Conservation (phyloP, 92 coral and sea anemone genomes). For the Epizoanthus scotinus region DNA sequence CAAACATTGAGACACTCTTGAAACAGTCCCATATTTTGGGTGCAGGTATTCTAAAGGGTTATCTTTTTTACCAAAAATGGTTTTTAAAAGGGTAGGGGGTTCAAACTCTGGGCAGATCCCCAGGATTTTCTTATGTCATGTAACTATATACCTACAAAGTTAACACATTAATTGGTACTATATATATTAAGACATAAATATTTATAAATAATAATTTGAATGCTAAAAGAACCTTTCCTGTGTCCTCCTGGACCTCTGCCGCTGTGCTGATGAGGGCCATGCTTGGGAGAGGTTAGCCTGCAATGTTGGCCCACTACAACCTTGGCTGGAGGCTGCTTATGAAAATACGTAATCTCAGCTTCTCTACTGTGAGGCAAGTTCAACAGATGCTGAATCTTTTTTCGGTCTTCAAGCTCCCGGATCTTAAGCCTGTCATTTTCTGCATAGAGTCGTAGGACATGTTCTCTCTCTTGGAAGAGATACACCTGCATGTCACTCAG, state of each 20-base stretch:
- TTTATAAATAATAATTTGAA: neutral
- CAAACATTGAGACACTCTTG: too few relatives aligned
- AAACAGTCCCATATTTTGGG: too few relatives aligned
- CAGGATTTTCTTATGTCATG: too few relatives aligned
- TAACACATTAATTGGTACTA: neutral
- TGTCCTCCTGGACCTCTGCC: constrained; percentile 99
- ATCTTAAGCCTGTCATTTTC: constrained; percentile 96
- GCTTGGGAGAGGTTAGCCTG: constrained; percentile 30
- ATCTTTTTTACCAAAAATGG: too few relatives aligned
- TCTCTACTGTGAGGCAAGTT: constrained; percentile 76
- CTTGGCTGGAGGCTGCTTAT: constrained; percentile 91
- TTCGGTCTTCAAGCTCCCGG: constrained; percentile 94
- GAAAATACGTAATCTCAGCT: constrained; percentile 96
- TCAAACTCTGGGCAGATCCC: too few relatives aligned
- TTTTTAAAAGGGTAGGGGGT: too few relatives aligned
- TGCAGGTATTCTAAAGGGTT: too few relatives aligned
- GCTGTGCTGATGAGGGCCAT: constrained; percentile 13
- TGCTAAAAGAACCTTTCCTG: constrained; percentile 66
- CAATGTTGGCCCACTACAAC: constrained; percentile 70
- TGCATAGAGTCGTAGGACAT: constrained; percentile 92
- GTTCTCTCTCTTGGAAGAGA: constrained; percentile 97
- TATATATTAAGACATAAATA: neutral
- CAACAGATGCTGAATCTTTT: constrained; percentile 89
- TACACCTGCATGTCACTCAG: constrained; percentile 99
- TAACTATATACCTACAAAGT: too few relatives aligned